Evolutionary conservation across 2,113 vertebrate genomes (phyloP), one percentile per base, ranked within the genome.

Genomic region (Paramormyrops kingsleyae): DNA sequence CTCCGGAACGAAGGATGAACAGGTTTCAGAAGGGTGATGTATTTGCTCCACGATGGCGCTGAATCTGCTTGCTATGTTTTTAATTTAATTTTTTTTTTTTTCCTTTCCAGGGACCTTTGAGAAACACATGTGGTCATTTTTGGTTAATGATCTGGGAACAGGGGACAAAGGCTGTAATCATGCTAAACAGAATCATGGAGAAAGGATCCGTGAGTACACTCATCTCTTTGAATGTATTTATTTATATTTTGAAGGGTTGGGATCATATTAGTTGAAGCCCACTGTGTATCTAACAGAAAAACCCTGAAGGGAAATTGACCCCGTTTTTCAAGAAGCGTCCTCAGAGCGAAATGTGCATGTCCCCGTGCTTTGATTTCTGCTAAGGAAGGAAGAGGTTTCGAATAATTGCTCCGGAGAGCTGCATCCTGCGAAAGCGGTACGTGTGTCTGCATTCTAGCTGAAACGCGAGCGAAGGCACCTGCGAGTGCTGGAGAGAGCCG

Each of bases 131-230:
- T 92, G 98, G 98, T 92, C 99, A 99, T 94, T 99, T 99, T 94
- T 99, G 99, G 99, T 94, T 99, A 91, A 99, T 99, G 99, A 95
- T 99, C 90, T 99, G 98, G 99, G 97, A 99, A 87, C 98, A 99
- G 91, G 96, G 97, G 93, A 97, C 97, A 92, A 98, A 97, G 97
- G 98, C 98, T 86, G 96, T 99, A 91, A 97, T 99, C 84, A 99
- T 99, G 99, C 95, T 99, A 91, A 99, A 99, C 95, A 97, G 98
- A 95, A 95, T 97, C 90, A 97, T 99, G 77, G 98, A 99, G 93
- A 99, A 99, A 94, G 98, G 97, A 92, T 98, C 97, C 47, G 99
- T 99, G 93, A 98, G 98, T 97, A 93, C n/a, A 53, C 42, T 21
- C 86, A 27, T 52, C 59, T 10, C 39, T 19, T 27, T n/a, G 59